Evolutionary conservation across 2,113 vertebrate species (phyloP).

Genomic region (Otocyon megalotis): DNA sequence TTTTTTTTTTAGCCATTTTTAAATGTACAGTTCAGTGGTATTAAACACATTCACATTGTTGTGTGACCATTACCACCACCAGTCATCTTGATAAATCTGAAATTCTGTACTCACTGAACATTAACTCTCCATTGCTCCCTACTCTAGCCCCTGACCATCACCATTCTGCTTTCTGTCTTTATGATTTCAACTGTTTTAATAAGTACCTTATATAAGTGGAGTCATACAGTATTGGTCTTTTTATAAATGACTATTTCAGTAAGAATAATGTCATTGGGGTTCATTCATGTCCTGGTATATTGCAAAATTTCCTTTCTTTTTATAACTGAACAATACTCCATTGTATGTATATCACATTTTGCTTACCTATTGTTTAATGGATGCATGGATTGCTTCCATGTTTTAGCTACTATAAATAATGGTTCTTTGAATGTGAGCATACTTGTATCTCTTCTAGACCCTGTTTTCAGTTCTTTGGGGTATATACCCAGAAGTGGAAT

Average conservation of each 20-base stretch:
- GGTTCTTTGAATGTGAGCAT: background rate
- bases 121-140: background rate
- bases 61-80: background rate
- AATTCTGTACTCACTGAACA: background rate
- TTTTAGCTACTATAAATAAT: background rate
- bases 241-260: background rate
- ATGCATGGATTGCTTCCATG: background rate
- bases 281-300: background rate
- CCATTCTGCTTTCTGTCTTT: background rate
- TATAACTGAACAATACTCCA: background rate
- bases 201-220: background rate
- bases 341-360: background rate
- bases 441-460: background rate
- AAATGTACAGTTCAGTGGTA: background rate
- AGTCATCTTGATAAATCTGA: background rate
- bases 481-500: background rate
- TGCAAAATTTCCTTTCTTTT: background rate
- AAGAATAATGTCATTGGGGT: background rate
- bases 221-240: background rate
- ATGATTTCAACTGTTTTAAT: background rate
- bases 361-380: background rate
- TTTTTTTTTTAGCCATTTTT: background rate
- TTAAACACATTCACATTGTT: background rate
- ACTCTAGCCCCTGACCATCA: background rate
- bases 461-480: background rate